Evolutionary conservation across 2,797 vertebrate species (phyloP), one percentile per base, ranked within the genome.

Genomic region (Podargus strigoides): DNA sequence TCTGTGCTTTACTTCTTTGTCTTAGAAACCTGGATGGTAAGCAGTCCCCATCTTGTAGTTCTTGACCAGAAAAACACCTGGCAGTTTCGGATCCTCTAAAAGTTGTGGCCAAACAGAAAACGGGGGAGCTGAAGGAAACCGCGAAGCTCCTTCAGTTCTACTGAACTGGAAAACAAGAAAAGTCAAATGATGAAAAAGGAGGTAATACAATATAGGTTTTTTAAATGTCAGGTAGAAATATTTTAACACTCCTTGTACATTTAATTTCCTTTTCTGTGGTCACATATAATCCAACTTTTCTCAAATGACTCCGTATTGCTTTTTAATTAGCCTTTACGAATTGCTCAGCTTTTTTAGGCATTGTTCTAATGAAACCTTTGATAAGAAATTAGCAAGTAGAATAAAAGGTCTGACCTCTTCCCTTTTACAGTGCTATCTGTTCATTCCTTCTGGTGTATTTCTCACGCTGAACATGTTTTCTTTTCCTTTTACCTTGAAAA

Each of bases 401-500:
- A 59, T 70, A 80, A 90, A 72, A 95, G 52, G 5, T 81, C 42
- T 90, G 63, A 56, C 74, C 63, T 85, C 44, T 85, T 86, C 58
- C 8, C 88, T 44, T 88, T 86, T 87, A 49, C 72, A 50, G 46
- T 70, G 42, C 52, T 72, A 36, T 68, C 58, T 77, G 18, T 69
- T 85, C 62, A 50, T 85, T 78, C 42, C 8, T 90, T n/a, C 34
- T 60, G 26, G 19, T 30, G 14, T 58, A n/a, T 91, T 69, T 88
- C 49, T 92, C 26, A 69, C 63, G 12, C 19, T 34, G 21, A 81
- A 44, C 1, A 0, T 55, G 12, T 46, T 80, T 91, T 89, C 7
- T 73, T 96, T 88, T 28, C 52, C 18, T 83, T 91, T 80, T 85
- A 77, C 53, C 53, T 87, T 92, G 56, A 93, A 91, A 95, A 74